Conservation (phyloP, 2,797 vertebrate genomes). For the Adrianichthys oophorus region DNA sequence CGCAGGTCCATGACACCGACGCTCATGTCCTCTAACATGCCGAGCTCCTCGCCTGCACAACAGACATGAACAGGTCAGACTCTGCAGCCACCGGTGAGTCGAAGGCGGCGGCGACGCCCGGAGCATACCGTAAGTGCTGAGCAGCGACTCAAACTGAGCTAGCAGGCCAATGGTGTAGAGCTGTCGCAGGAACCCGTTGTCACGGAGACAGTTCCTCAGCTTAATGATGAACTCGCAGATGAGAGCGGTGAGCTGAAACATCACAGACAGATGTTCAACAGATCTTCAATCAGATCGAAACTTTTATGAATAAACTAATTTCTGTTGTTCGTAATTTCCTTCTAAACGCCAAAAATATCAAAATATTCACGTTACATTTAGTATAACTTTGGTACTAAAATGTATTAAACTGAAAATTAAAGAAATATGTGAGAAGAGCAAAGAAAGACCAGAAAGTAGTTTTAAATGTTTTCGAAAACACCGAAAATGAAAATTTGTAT, state of each 20-base stretch:
- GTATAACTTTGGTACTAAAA: no score
- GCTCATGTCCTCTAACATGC: conserved; percentile 99
- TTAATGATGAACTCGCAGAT: conserved; percentile 97
- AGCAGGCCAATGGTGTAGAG: conserved; percentile 96
- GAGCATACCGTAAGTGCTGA: conserved; percentile 92
- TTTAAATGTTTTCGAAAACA: no score
- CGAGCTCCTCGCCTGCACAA: conserved; percentile 89
- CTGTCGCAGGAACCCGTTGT: conserved; percentile 92
- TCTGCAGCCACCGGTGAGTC: neutral
- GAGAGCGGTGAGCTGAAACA: conserved; percentile 87
- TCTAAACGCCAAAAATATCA: no score
- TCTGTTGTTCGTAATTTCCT: no score
- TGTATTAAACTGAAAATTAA: no score
- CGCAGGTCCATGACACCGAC: conserved; percentile 93
- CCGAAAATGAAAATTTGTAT: no score
- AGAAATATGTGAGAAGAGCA: no score
- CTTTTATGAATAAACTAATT: no score
- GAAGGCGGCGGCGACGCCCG: neutral
- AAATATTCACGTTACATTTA: no score
- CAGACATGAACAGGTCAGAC: neutral
- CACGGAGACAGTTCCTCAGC: conserved; percentile 92
- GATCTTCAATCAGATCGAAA: no score
- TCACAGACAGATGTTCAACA: neutral
- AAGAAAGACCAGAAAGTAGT: no score
- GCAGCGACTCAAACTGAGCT: conserved; percentile 93